Base-by-base conservation (phyloP, 2,888 invertebrate genomes). In the Drosophila bunnanda region DNA sequence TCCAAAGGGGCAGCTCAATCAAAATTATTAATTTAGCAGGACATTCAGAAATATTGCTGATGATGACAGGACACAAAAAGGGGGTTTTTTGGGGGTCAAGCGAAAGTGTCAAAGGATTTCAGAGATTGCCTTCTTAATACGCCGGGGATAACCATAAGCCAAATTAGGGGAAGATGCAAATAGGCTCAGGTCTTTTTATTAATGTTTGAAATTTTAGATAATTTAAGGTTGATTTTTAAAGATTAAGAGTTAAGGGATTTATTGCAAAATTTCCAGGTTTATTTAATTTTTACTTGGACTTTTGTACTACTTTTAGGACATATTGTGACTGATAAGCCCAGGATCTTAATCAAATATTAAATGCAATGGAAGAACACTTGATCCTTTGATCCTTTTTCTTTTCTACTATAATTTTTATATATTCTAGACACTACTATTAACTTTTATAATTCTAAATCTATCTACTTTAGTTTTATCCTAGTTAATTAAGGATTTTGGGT, bases 21-120 rank as follows among this genome's bases (percentile, higher is more conserved):
- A 56, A 62, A 70, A 57, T 57, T 72, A 70, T 57, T 62, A 57
- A 72, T 72, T 70, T 72, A 72, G 38, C 54, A 72, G 71, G 52
- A 62, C 71, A 57, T 48, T n/a, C 34, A 28, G 22, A 34, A 65
- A 55, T 48, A 54, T 62, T 57, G 57, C 46, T 72, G 56, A 62
- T 71, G 56, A 53, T 38, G 65, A 54, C 39, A 55, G 65, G 54
- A 39, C 53, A 39, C 44, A 20, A 13, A 13, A 48, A n/a, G 22
- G 48, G 36, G 4, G 8, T 36, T 36, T 20, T 13, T n/a, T 8
- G 48, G 28, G 44, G 44, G 66, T 62, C 41, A 44, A 65, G 41
- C 17, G 30, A 56, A 43, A 50, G 39, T 41, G 53, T 60, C 50
- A 61, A 53, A 25, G 36, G 20, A 30, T 64, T 39, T 39, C 9